phyloP scores from a whole-genome alignment of 1,140 invertebrate genomes.

The Armadillidium nasatum region DNA sequence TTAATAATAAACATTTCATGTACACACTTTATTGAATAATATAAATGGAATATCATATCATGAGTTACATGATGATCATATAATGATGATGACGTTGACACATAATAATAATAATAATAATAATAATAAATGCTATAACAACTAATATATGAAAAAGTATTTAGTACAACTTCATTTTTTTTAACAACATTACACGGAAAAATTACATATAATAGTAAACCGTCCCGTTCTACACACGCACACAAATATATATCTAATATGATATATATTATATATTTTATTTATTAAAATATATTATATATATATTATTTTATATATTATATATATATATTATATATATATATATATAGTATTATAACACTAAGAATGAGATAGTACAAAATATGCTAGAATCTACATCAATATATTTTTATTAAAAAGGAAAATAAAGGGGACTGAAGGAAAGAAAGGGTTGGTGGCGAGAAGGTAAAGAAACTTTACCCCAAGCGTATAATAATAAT shows the following conservation, averaged over 20 bases:
- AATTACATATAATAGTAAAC: constrained; percentile 39
- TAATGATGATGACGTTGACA: constrained; percentile 19
- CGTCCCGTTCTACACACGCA: constrained; percentile 41
- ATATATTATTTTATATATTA: background rate
- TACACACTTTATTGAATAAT: constrained; percentile 13
- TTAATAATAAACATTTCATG: background rate
- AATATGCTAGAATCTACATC: constrained; percentile 24
- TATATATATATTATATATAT: too few species aligned
- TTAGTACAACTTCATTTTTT: background rate
- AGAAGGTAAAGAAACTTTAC: too few species aligned
- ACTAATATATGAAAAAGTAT: too few species aligned
- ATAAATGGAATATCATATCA: background rate
- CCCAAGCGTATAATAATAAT: background rate
- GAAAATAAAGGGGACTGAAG: background rate
- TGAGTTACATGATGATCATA: constrained; percentile 1
- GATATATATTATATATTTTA: too few species aligned
- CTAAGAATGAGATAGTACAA: constrained; percentile 44
- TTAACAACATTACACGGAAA: constrained; percentile 40
- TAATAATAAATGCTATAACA: too few species aligned
- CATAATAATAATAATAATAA: too few species aligned
- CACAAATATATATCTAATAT: too few species aligned
- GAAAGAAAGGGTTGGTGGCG: background rate
- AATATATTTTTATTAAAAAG: background rate
- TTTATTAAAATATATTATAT: too few species aligned
- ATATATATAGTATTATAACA: too few species aligned